Evolutionary conservation across 2,113 vertebrate genomes (phyloP), one percentile per base, ranked within the genome.

Genomic region (Phodopus roborovskii): DNA sequence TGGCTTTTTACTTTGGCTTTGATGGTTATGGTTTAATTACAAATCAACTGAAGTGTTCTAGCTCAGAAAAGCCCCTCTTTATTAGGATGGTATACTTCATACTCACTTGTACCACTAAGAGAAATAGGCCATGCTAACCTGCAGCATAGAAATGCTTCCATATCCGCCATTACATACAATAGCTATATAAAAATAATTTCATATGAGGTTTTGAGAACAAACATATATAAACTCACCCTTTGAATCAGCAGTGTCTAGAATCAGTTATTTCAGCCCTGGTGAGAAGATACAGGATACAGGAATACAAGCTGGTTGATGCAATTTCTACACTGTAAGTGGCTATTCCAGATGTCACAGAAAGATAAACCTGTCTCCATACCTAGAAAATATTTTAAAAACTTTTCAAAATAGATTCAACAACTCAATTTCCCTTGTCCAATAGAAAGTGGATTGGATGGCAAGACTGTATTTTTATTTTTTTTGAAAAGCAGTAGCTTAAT

Each of bases 321-420:
- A 96, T 97, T 98, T 98, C 97, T 98, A 96, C 98, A 98, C 75
- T 98, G 98, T 86, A 98, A 98, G 91, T 98, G 98, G 96, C 98
- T 94, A 97, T 98, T 98, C 98, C 98, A 99, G 92, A 98, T 4
- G 94, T 98, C 97, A 97, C 99, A 98, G 91, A 98, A 98, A 97
- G 93, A 97, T 90, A 98, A 97, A 96, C 92, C 97, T 98, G 81
- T 96, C 97, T 96, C 78, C 90, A 83, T 19, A 88, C 79, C 97
- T 98, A 97, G 12, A 88, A 97, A 98, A 98, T 86, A 85, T 62
- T 73, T 90, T 4, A 93, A 26, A 91, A 95, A 92, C 16, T n/a
- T 98, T 98, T 97, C 70, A 96, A 75, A 96, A 81, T 73, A 96
- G 70, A 81, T 91, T 70, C 45, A 97, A 87, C 60, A 94, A 77